Evolutionary conservation across 2,113 vertebrate species (phyloP).

Genomic region (Pandion haliaetus): DNA sequence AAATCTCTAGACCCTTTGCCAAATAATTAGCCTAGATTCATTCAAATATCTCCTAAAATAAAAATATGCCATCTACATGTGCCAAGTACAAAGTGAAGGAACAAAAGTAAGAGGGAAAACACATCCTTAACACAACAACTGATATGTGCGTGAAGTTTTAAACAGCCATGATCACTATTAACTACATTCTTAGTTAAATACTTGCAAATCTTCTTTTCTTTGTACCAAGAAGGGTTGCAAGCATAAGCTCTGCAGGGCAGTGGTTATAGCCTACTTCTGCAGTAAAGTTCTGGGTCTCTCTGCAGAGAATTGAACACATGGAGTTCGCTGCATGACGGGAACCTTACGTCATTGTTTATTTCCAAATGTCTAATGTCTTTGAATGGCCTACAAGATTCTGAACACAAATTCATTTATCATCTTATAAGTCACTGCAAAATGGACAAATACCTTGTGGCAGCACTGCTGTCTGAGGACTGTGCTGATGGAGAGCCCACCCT

Average conservation of each 20-base stretch:
- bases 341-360: not conserved
- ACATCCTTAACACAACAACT: not conserved
- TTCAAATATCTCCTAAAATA: not conserved
- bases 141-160: not conserved
- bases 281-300: not conserved
- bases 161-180: not conserved
- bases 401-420: not conserved
- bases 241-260: not conserved
- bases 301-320: not conserved
- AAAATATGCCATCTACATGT: not conserved
- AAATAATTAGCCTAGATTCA: not conserved
- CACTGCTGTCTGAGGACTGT: conserved; percentile 65
- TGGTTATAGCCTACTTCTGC: not conserved
- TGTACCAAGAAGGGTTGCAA: not conserved
- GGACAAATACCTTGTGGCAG: conserved; percentile 60
- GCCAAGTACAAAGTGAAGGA: not conserved
- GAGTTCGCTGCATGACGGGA: not conserved
- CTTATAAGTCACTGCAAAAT: not conserved
- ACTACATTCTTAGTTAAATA: not conserved
- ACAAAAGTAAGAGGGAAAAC: not conserved
- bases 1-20: not conserved
- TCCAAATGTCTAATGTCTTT: not conserved
- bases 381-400: not conserved
- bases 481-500: conserved; percentile 50
- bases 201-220: not conserved